Base-by-base conservation (phyloP, 2,113 vertebrate species). In the Phycodurus eques region DNA sequence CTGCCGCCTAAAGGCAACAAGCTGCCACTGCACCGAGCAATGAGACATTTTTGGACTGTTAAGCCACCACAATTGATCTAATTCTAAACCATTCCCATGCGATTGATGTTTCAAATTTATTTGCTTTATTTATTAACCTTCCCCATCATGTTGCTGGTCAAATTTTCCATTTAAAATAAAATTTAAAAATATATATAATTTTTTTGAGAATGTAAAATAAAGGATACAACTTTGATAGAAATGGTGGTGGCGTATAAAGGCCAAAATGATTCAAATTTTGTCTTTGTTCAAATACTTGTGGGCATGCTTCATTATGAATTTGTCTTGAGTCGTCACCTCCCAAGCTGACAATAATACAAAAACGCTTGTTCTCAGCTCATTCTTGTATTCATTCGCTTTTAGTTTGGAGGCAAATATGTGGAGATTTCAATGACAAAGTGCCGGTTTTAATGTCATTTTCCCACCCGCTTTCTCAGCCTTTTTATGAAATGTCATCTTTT, bases 1-100 rank as follows among this genome's bases (percentile, higher is more conserved):
- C 86, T 91, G 88, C 88, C 91, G 88, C 74, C 90, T 91, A 81
- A 77, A 87, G 90, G 85, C 73, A 22, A 6, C 19, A 47, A 31
- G 13, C 43, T 72, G 76, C n/a, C 54, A 73, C 19, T 88, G 86
- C 86, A 76, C 65, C 57, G 11, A 68, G 12, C 8, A 2, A 31
- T 10, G 31, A 60, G 3, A 11, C 8, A 65, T 5, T 47, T 47
- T 14, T 5, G 13, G n/a, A 8, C 12, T 8, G 8, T 42, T 22
- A 44, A 44, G 9, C 0, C 7, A 35, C 31, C 27, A 14, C 57
- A 59, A 4, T 59, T 8, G 27, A 59, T 59, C 19, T 20, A 9
- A 56, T 10, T 19, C 17, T 17, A 51, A 51, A 19, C 17, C 5
- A 2, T 19, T 7, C 5, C 1, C 5, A 13, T 49, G 4, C 46